These are phyloP conservation scores for Nephrotoma flavescens DNA, from an alignment of 2,888 invertebrate species.

Conservation along the genomic window DNA sequence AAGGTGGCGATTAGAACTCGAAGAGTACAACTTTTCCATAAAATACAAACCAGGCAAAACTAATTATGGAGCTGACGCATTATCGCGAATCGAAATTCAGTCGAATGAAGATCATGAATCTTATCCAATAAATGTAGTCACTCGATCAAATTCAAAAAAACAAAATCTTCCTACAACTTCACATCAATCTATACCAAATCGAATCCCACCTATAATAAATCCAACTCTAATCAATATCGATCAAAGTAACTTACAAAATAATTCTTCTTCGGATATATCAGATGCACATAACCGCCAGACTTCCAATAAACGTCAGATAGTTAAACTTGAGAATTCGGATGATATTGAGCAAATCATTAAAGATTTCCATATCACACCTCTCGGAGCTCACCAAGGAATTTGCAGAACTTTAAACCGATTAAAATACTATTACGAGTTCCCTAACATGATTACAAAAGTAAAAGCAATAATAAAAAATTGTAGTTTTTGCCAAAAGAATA, in stretches of 20 bases:
- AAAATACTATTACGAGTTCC: conserved; percentile 15
- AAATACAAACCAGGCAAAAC: not conserved
- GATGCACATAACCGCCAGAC: not conserved
- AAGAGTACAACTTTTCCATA: not conserved
- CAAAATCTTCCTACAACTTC: no score
- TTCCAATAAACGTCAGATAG: not conserved
- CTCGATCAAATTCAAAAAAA: not conserved
- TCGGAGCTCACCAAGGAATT: conserved; percentile 9
- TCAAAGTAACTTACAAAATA: not conserved
- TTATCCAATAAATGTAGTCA: not conserved
- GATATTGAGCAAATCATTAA: not conserved
- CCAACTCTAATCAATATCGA: not conserved
- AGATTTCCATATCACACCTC: conserved; percentile 8
- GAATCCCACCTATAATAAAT: no score
- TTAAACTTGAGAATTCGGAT: not conserved
- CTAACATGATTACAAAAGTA: conserved; percentile 14
- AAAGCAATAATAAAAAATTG: conserved; percentile 14
- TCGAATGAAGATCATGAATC: not conserved
- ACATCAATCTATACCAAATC: no score
- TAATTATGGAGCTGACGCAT: not conserved
- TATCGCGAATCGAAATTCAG: conserved; percentile 5
- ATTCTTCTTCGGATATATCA: not conserved
- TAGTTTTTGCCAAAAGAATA: conserved; percentile 20
- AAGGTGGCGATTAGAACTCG: conserved; percentile 3
- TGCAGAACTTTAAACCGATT: conserved; percentile 12